Evolutionary conservation across 2,888 invertebrate genomes (phyloP).

Genomic region (Linnaemya vulpina): DNA sequence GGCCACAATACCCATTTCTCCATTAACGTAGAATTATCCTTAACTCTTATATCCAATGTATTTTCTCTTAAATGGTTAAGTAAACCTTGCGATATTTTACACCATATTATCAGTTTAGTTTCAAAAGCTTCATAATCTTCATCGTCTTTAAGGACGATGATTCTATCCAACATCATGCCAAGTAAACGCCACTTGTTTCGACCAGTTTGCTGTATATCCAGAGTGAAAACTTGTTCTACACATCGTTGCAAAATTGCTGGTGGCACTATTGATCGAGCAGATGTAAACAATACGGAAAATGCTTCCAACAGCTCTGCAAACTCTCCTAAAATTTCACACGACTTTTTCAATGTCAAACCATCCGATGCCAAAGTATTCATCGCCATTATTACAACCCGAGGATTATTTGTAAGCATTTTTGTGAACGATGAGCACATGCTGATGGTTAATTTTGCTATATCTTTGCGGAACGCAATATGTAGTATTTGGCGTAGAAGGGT

Average conservation of each 20-base stretch:
- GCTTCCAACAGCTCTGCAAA: conserved; percentile 62
- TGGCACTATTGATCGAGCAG: conserved; percentile 74
- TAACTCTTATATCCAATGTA: conserved; percentile 75
- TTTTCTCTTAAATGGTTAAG: conserved; percentile 75
- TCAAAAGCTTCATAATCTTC: conserved; percentile 77
- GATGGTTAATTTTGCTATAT: conserved; percentile 73
- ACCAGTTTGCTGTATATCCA: conserved; percentile 72
- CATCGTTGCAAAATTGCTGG: conserved; percentile 76
- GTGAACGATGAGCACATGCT: conserved; percentile 74
- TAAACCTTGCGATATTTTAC: conserved; percentile 75
- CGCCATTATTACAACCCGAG: conserved; percentile 73
- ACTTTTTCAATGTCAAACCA: conserved; percentile 65
- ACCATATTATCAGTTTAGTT: conserved; percentile 79
- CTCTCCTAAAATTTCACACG: conserved; percentile 59
- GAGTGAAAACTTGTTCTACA: conserved; percentile 74
- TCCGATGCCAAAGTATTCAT: conserved; percentile 76
- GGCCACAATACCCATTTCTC: conserved; percentile 81
- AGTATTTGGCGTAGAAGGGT: conserved; percentile 75
- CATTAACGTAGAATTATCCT: conserved; percentile 75
- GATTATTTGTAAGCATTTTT: conserved; percentile 70
- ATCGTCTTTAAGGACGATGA: conserved; percentile 76
- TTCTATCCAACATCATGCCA: conserved; percentile 73
- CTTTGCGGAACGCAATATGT: conserved; percentile 74
- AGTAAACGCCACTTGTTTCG: conserved; percentile 74
- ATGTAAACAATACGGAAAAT: conserved; percentile 72